These are phyloP conservation scores for Myopa tessellatipennis DNA, from an alignment of 2,888 invertebrate species.

Conservation along the genomic window DNA sequence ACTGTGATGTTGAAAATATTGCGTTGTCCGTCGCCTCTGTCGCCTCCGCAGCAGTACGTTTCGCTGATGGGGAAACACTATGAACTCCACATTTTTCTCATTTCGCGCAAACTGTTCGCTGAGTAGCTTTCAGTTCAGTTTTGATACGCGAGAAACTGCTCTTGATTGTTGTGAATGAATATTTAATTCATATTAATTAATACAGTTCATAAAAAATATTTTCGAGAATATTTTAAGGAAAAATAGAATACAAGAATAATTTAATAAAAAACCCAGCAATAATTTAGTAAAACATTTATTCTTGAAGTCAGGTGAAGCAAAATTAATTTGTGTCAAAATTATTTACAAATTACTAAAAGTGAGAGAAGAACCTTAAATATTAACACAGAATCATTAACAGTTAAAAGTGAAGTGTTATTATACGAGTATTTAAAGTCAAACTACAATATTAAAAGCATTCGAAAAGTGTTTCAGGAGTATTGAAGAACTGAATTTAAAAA, in stretches of 20 bases:
- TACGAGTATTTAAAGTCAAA: too few species aligned
- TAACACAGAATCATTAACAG: too few species aligned
- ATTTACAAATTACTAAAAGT: too few species aligned
- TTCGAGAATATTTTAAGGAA: too few species aligned
- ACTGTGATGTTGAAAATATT: conserved; percentile 22
- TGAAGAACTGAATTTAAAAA: neutral
- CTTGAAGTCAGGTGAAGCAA: too few species aligned
- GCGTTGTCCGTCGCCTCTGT: neutral
- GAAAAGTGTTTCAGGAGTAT: neutral
- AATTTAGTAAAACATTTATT: too few species aligned
- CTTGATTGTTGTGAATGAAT: neutral
- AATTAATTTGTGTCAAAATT: too few species aligned
- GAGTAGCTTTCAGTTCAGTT: conserved; percentile 37
- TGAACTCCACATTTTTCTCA: neutral
- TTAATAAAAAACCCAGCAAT: neutral
- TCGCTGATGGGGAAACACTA: neutral
- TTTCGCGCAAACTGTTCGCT: conserved; percentile 20
- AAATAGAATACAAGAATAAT: neutral
- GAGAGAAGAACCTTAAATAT: too few species aligned
- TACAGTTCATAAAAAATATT: neutral
- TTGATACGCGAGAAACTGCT: conserved; percentile 28
- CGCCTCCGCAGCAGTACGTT: neutral
- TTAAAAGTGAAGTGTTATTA: too few species aligned
- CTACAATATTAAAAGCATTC: neutral
- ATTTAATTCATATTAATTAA: neutral